Evolutionary conservation across 2,888 invertebrate genomes (phyloP).

Genomic region (Rhopalosiphum nymphaeae): DNA sequence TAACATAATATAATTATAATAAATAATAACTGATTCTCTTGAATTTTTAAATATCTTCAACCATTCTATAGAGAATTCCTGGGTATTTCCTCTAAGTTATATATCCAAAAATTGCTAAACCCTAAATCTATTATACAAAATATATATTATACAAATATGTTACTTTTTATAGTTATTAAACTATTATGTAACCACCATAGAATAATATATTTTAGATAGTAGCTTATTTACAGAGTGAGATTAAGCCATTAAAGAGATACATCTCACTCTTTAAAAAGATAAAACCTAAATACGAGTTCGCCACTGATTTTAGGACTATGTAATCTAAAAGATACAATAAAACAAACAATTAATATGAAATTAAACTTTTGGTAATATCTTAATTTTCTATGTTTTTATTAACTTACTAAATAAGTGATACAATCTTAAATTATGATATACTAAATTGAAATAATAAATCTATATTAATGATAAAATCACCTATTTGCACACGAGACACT

Average conservation of each 20-base stretch:
- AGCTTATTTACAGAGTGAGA: too few species aligned
- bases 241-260: too few species aligned
- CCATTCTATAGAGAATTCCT: not conserved
- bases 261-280: too few species aligned
- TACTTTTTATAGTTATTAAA: not conserved
- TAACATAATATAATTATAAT: not conserved
- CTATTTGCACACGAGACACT: not conserved
- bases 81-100: not conserved
- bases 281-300: too few species aligned
- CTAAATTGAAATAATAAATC: not conserved
- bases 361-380: not conserved
- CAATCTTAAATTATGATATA: not conserved
- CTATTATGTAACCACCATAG: not conserved
- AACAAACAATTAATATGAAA: not conserved
- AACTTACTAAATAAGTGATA: not conserved
- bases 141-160: not conserved
- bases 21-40: not conserved
- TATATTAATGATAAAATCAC: not conserved
- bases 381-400: not conserved
- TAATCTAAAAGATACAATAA: not conserved
- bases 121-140: not conserved
- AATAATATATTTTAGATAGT: not conserved
- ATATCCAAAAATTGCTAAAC: not conserved
- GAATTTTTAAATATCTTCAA: not conserved
- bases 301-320: too few species aligned